These are phyloP conservation scores for Daphoenositta chrysoptera DNA, from an alignment of 2,113 vertebrate genomes.

Conservation along the genomic window DNA sequence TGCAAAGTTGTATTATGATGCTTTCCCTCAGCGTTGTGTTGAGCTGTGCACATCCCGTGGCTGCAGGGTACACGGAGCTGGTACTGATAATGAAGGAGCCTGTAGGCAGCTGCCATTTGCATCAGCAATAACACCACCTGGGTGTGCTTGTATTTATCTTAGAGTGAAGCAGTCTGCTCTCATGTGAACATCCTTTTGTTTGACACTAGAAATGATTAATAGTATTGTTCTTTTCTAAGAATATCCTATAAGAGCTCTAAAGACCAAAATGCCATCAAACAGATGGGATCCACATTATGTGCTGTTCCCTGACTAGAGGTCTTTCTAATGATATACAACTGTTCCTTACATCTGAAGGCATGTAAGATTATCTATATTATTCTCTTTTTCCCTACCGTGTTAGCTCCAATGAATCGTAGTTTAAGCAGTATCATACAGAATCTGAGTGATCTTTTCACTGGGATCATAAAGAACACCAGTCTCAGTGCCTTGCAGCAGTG, in stretches of 20 bases:
- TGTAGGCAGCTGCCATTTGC: background rate
- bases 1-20: fast-evolving
- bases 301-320: background rate
- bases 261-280: background rate
- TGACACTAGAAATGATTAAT: constrained; percentile 9
- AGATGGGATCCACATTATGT: background rate
- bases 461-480: background rate
- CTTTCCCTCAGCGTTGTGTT: background rate
- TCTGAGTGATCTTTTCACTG: background rate
- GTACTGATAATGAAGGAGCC: background rate
- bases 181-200: background rate
- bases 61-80: background rate
- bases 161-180: background rate
- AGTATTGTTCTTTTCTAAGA: constrained; percentile 1
- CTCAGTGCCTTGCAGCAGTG: background rate
- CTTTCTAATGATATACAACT: background rate
- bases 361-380: background rate
- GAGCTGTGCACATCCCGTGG: background rate
- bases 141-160: background rate
- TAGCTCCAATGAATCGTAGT: background rate
- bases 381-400: background rate
- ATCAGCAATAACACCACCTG: background rate
- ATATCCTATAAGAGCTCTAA: background rate
- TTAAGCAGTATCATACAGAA: background rate
- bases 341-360: background rate